Evolutionary conservation across 2,888 invertebrate genomes (phyloP).

Genomic region (Clanis bilineata): DNA sequence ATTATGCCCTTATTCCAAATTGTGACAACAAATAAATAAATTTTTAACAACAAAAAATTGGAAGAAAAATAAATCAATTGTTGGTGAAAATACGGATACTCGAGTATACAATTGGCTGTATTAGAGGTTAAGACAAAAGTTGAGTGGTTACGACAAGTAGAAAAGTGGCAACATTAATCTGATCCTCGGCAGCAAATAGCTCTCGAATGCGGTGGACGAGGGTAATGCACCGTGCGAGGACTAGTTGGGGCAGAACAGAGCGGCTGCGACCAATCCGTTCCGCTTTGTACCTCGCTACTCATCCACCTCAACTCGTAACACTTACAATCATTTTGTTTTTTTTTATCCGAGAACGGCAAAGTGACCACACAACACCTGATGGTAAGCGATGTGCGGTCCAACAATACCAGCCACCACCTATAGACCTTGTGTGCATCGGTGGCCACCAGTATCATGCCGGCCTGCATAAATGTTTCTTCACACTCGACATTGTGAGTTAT

Average conservation of each 20-base stretch:
- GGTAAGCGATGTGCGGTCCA: too few species aligned
- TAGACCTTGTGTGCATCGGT: too few species aligned
- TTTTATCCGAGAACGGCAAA: too few species aligned
- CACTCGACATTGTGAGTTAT: too few species aligned
- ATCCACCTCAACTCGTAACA: background rate
- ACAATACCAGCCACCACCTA: too few species aligned
- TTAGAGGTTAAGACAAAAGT: slow-evolving; percentile 30
- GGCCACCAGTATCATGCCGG: too few species aligned
- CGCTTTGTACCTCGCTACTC: slow-evolving; percentile 31
- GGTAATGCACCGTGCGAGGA: slow-evolving; percentile 75
- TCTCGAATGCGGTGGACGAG: slow-evolving; percentile 74
- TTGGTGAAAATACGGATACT: background rate
- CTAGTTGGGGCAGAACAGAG: slow-evolving; percentile 67
- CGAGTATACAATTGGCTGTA: slow-evolving; percentile 37
- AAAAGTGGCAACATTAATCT: slow-evolving; percentile 80
- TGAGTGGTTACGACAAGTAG: slow-evolving; percentile 70
- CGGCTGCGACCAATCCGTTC: slow-evolving; percentile 49
- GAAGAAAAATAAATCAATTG: background rate
- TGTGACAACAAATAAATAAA: background rate
- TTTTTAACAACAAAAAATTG: background rate
- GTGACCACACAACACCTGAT: too few species aligned
- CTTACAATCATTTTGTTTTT: background rate
- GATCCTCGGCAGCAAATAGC: slow-evolving; percentile 74
- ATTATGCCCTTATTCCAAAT: background rate
- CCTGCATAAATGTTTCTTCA: too few species aligned